Conservation (phyloP, 2,797 vertebrate genomes). For the Gila robusta region DNA sequence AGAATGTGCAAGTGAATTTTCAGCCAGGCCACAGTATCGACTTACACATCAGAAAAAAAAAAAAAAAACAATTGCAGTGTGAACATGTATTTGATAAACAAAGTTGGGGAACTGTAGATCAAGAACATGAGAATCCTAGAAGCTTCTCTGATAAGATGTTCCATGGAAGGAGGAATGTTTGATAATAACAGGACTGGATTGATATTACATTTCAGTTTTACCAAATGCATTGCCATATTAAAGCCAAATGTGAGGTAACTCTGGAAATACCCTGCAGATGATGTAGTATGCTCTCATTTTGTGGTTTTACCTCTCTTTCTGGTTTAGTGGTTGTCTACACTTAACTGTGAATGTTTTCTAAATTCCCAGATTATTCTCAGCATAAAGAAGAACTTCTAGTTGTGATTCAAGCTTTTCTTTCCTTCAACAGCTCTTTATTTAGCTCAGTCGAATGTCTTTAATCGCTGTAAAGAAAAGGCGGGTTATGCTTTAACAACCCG, state of each 20-base stretch:
- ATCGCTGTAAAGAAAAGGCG: conserved; percentile 18
- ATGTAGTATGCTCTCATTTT: not conserved
- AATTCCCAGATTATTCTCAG: not conserved
- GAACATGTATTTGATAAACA: not conserved
- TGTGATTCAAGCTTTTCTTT: conserved; percentile 4
- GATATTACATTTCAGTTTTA: not conserved
- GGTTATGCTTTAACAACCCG: conserved; percentile 29
- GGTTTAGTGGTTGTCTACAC: not conserved
- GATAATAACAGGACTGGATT: not conserved
- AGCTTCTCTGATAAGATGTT: conserved; percentile 2
- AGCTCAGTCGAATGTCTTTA: conserved; percentile 33
- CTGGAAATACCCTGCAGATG: conserved; percentile 19
- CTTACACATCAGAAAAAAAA: not conserved
- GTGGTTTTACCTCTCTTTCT: not conserved
- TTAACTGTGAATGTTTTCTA: not conserved
- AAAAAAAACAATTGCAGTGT: not conserved
- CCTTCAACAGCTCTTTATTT: conserved; percentile 34
- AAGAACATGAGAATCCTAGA: not conserved
- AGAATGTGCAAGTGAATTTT: not conserved
- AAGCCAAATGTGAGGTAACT: conserved; percentile 3
- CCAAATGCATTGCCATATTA: not conserved
- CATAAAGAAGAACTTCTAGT: conserved; percentile 10
- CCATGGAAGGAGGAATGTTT: not conserved
- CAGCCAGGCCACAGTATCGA: not conserved
- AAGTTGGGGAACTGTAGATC: not conserved